Conservation (phyloP, 2,797 vertebrate genomes). For the Sebastes iracundus region DNA sequence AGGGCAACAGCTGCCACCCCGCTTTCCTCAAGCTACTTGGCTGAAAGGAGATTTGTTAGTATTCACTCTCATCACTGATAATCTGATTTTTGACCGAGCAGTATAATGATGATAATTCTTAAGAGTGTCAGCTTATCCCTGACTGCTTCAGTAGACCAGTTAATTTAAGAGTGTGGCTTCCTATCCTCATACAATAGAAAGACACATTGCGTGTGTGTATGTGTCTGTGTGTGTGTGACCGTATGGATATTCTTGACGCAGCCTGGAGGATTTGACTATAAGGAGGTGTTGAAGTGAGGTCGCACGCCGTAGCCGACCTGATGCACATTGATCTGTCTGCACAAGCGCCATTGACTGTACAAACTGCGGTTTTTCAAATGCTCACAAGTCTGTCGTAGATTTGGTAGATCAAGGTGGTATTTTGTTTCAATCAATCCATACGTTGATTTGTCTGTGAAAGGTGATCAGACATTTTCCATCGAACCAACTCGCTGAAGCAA, state of each 20-base stretch:
- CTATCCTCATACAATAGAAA: slow-evolving; percentile 60
- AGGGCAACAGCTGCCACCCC: slow-evolving; percentile 75
- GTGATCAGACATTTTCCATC: slow-evolving; percentile 30
- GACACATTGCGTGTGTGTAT: slow-evolving; percentile 9
- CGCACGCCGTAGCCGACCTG: slow-evolving; percentile 41
- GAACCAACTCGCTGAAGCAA: slow-evolving; percentile 2
- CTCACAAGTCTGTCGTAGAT: slow-evolving; percentile 13
- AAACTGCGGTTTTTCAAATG: slow-evolving; percentile 44
- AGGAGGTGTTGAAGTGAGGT: slow-evolving; percentile 51
- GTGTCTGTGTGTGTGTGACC: slow-evolving; percentile 24
- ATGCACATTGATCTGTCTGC: slow-evolving; percentile 67
- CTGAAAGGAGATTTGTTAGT: slow-evolving; percentile 70
- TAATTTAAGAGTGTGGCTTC: slow-evolving; percentile 78
- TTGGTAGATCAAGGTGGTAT: slow-evolving; percentile 12
- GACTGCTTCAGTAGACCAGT: slow-evolving; percentile 79
- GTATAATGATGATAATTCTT: slow-evolving; percentile 79
- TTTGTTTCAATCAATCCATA: slow-evolving; percentile 42
- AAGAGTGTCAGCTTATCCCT: slow-evolving; percentile 76
- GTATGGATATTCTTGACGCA: slow-evolving; percentile 58
- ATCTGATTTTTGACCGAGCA: slow-evolving; percentile 80
- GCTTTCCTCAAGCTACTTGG: slow-evolving; percentile 67
- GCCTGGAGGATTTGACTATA: slow-evolving; percentile 39
- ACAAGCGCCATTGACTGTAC: slow-evolving; percentile 61
- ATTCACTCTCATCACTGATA: slow-evolving; percentile 78
- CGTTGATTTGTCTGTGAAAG: slow-evolving; percentile 28